Conservation (phyloP, 1,140 invertebrate genomes). For the Drosophila littoralis region DNA sequence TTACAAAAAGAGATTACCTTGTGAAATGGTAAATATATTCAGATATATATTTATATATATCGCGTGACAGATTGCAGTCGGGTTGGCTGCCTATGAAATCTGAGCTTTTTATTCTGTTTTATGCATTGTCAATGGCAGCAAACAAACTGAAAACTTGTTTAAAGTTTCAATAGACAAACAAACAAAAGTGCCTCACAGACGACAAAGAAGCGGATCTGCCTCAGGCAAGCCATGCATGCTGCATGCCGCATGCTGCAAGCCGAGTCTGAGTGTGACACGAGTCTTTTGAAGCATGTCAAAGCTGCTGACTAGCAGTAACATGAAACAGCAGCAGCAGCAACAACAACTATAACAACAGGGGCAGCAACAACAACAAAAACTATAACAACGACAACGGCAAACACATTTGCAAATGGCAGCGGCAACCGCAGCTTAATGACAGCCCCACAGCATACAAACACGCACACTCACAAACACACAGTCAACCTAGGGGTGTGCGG, state of each 20-base stretch:
- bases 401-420: constrained; percentile 80
- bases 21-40: constrained; percentile 25
- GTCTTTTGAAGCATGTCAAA: constrained; percentile 76
- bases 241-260: constrained; percentile 16
- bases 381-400: constrained; percentile 64
- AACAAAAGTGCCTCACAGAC: constrained; percentile 68
- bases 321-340: constrained; percentile 37
- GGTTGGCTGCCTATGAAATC: constrained; percentile 3
- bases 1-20: constrained; percentile 21
- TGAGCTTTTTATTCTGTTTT: constrained; percentile 18
- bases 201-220: constrained; percentile 28
- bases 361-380: constrained; percentile 41
- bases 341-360: constrained; percentile 68
- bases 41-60: constrained; percentile 41
- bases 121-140: constrained; percentile 33
- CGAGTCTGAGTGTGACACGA: constrained; percentile 62
- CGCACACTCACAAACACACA: background rate
- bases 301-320: constrained; percentile 54
- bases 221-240: constrained; percentile 7
- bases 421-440: constrained; percentile 78
- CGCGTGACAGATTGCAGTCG: constrained; percentile 35
- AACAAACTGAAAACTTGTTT: constrained; percentile 69
- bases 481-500: background rate
- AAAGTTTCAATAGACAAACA: constrained; percentile 79
- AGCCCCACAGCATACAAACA: constrained; percentile 44